Percentiles rank a stretch among this genome's conserved stretches.
These are phyloP conservation scores for Ardeotis arabs DNA, from an alignment of 2,113 vertebrate species.

Conservation along the genomic window DNA sequence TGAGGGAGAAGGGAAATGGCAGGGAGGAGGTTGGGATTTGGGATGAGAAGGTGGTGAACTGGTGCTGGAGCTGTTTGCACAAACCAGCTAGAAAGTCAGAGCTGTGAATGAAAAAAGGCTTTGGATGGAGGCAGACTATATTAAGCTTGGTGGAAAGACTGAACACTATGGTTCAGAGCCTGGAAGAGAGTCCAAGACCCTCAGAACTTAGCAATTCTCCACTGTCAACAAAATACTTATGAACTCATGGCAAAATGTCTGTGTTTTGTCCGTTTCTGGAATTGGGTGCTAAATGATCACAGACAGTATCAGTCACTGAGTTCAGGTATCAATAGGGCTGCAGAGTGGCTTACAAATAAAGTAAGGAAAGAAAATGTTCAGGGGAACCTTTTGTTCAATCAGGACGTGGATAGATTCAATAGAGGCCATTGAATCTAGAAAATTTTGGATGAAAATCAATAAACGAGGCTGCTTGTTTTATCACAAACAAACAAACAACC, in stretches of 20 bases:
- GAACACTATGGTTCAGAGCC: neutral
- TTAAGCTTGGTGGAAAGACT: neutral
- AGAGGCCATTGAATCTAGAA: neutral
- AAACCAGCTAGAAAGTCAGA: neutral
- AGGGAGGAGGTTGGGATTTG: neutral
- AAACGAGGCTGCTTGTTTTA: neutral
- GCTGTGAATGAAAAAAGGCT: neutral
- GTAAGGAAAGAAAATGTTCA: neutral
- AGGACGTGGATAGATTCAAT: neutral
- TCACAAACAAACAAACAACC: neutral
- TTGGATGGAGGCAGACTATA: neutral
- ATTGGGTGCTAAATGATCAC: neutral
- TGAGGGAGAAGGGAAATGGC: fast-evolving
- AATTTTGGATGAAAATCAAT: slow-evolving; percentile 8
- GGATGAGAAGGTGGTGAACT: neutral
- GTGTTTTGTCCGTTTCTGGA: neutral
- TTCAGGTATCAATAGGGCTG: neutral
- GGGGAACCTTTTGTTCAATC: neutral
- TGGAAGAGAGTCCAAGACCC: neutral
- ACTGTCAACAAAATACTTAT: neutral
- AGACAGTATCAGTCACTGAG: neutral
- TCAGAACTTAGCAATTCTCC: neutral
- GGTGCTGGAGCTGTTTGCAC: neutral
- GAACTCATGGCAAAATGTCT: neutral
- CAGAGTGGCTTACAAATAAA: neutral